Evolutionary conservation across 2,113 vertebrate species (phyloP).

Genomic region (Onychostruthus taczanowskii): DNA sequence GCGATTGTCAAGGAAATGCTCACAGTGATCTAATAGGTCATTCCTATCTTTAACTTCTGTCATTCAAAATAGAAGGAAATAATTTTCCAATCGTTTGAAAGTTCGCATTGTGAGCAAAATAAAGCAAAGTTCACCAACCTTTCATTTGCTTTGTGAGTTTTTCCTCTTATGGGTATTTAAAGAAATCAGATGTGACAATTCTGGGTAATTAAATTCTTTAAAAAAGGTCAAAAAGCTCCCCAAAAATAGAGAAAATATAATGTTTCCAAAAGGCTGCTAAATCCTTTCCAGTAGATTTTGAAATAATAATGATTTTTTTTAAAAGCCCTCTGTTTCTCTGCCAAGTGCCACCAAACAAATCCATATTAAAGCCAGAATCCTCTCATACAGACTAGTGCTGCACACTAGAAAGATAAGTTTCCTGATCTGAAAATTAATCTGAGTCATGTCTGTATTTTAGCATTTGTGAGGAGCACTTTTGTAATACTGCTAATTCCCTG

Average conservation of each 20-base stretch:
- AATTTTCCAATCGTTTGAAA: constrained; percentile 27
- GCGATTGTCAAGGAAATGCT: neutral
- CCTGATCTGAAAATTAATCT: constrained; percentile 64
- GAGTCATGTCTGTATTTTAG: constrained; percentile 66
- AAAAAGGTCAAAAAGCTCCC: constrained; percentile 45
- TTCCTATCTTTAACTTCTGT: constrained; percentile 63
- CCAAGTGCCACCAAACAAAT: constrained; percentile 36
- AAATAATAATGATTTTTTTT: constrained; percentile 46
- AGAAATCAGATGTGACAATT: constrained; percentile 52
- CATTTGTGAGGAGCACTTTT: constrained; percentile 60
- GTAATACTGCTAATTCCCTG: constrained; percentile 54
- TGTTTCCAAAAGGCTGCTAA: constrained; percentile 13
- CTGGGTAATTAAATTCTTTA: constrained; percentile 5
- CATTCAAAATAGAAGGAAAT: constrained; percentile 45
- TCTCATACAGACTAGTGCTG: neutral
- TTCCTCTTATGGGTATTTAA: constrained; percentile 36
- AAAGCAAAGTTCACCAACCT: constrained; percentile 55
- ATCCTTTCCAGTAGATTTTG: constrained; percentile 44
- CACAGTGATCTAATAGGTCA: constrained; percentile 67
- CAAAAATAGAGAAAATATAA: constrained; percentile 17
- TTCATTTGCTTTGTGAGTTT: constrained; percentile 9
- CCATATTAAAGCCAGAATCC: neutral
- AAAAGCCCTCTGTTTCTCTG: neutral
- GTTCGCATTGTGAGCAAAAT: constrained; percentile 43
- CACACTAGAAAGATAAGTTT: constrained; percentile 53